phyloP scores from a whole-genome alignment of 2,113 vertebrate species.

The Panthera uncia region DNA sequence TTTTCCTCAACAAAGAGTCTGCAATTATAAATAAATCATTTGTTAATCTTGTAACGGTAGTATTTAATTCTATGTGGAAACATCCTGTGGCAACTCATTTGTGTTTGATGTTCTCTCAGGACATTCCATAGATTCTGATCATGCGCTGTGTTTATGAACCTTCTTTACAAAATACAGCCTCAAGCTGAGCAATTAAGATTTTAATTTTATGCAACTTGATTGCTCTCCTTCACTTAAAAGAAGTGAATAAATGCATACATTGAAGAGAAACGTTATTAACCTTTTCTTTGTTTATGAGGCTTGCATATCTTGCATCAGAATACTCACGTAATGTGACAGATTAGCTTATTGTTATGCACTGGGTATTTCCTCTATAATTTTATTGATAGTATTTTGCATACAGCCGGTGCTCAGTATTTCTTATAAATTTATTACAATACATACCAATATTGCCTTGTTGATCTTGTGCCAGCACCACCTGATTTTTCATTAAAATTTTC shows the following conservation, averaged over 20 bases:
- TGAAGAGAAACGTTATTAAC: not conserved
- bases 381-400: not conserved
- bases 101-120: not conserved
- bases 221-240: conserved; percentile 42
- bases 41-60: not conserved
- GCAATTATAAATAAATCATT: conserved; percentile 41
- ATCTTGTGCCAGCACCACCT: not conserved
- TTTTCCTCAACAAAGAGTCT: not conserved
- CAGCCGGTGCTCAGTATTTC: not conserved
- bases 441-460: not conserved
- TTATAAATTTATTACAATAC: not conserved
- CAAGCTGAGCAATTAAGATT: conserved; percentile 45
- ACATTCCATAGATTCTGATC: not conserved
- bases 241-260: not conserved
- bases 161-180: not conserved
- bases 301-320: not conserved
- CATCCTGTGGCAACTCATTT: conserved; percentile 16
- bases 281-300: not conserved
- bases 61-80: conserved; percentile 15
- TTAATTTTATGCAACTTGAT: conserved; percentile 55
- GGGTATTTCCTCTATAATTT: conserved; percentile 11
- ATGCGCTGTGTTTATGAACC: not conserved
- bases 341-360: not conserved
- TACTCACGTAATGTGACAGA: not conserved
- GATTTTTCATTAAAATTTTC: not conserved